Evolutionary conservation across 1,140 invertebrate species (phyloP), one percentile per base, ranked within the genome.

Genomic region (Temnothorax nylanderi): DNA sequence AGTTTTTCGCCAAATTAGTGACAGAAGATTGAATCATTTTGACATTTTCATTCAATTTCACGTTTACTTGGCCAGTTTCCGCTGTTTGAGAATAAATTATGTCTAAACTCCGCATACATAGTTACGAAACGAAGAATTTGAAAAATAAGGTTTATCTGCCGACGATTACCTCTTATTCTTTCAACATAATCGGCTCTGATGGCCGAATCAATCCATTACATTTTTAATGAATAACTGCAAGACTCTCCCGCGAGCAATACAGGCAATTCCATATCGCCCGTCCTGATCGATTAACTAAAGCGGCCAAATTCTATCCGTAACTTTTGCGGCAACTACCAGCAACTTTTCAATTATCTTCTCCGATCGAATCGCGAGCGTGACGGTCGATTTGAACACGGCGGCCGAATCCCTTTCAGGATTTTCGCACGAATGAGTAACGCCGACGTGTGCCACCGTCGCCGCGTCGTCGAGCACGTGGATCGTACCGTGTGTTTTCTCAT

Each of bases 391-490:
- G 74, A 75, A 21, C 54, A 32, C 51, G 56, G 6, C 21, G 26
- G 26, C 21, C 34, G n/a, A 44, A 80, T 74, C 32, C 11, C 11
- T 72, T 44, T 82, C 49, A 26, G 64, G 47, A 69, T 74, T 82
- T 74, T 85, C 82, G 72, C 60, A 85, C 58, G 13, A 85, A 44
- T n/a, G 44, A 18, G 6, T 74, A 56, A 49, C 37, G 26, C 37
- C 41, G 80, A 34, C 3, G 41, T 41, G 26, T 77, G 56, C 60
- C 51, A 56, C 37, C 21, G 56, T 21, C 6, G 56, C 37, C 11
- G 58, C 26, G 26, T 26, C 26, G 26, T 41, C 34, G 47, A 65
- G 41, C 89, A 87, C 85, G 84, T 89, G 87, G 89, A 34, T 11
- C 72, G 34, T 21, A 56, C 26, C 51, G 51, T 67, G 26, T 58